Base-by-base conservation (phyloP, 2,888 invertebrate genomes). In the Hydroisotoma schaefferi region DNA sequence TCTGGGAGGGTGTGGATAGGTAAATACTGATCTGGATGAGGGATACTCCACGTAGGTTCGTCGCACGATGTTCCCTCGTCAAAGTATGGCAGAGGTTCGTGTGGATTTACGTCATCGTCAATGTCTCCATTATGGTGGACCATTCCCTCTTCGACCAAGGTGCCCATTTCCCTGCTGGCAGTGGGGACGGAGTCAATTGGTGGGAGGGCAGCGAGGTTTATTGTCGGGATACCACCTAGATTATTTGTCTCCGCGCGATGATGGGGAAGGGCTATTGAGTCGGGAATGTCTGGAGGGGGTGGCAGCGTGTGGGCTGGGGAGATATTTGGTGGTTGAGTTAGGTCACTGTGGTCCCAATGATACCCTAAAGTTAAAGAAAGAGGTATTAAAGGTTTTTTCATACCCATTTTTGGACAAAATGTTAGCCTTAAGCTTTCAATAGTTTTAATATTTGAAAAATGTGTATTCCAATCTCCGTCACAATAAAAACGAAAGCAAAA, bases 21-120 rank as follows among this genome's bases (percentile, higher is more conserved):
- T 38, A 69, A 61, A 58, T 72, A 70, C 55, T 70, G 68, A 53
- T 70, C 67, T 18, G 72, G 72, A 46, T 72, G 70, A 12, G 64
- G 69, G 8, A 70, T 67, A 15, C 63, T 57, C 72, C 72, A 72
- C 37, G 55, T 33, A 6, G 60, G 29, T 18, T 57, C 60, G 25
- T 70, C 72, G 40, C 61, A 64, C 23, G 60, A 63, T 10, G 63
- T 63, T 63, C 18, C 68, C 62, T 57, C 67, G 57, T 60, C 63
- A 29, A 60, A 60, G 38, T 52, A 64, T 18, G 57, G 58, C 10
- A 43, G 61, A 44, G 60, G 57, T 48, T 55, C 63, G 49, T 57
- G 37, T 28, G 33, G 47, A n/a, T 55, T 18, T 18, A 27, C 48
- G 3, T 60, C 53, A 25, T 59, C 47, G 26, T 48, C 59, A 5